phyloP scores from a whole-genome alignment of 2,888 invertebrate species.

The Drosophila gaucha region DNA sequence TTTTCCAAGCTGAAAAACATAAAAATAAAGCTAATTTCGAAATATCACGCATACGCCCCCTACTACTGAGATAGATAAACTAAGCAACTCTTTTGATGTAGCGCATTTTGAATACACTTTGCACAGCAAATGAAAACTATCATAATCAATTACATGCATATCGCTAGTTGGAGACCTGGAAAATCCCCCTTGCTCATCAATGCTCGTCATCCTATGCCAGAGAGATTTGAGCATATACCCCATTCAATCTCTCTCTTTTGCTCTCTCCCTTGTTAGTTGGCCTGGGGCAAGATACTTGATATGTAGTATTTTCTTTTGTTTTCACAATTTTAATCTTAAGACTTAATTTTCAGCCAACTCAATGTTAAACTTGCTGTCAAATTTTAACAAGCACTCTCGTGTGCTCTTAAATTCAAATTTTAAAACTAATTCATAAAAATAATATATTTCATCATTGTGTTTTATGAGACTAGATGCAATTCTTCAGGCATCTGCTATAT shows the following conservation, averaged over 20 bases:
- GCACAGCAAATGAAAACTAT: conserved; percentile 15
- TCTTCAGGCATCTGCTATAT: too few relatives aligned
- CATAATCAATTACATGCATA: conserved; percentile 41
- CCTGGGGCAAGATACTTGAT: too few relatives aligned
- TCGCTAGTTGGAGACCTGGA: conserved; percentile 35
- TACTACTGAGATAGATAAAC: neutral
- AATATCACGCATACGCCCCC: conserved; percentile 18
- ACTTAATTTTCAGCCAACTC: neutral
- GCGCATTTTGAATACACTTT: conserved; percentile 14
- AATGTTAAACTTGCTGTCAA: conserved; percentile 1
- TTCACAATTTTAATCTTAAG: neutral
- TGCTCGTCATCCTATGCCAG: conserved; percentile 6
- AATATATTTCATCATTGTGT: too few relatives aligned
- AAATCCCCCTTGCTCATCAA: conserved; percentile 55
- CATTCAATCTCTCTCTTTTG: neutral
- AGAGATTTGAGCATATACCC: neutral
- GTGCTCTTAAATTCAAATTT: too few relatives aligned
- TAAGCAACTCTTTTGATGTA: conserved; percentile 16
- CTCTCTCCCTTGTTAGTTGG: neutral
- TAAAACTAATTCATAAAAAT: too few relatives aligned
- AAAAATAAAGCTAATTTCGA: neutral
- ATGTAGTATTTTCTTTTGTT: neutral
- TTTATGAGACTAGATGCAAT: too few relatives aligned
- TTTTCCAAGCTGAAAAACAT: too few relatives aligned
- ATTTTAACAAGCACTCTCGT: neutral